Evolutionary conservation across 2,113 vertebrate genomes (phyloP), one percentile per base, ranked within the genome.

Genomic region (Pollimyrus isidori): DNA sequence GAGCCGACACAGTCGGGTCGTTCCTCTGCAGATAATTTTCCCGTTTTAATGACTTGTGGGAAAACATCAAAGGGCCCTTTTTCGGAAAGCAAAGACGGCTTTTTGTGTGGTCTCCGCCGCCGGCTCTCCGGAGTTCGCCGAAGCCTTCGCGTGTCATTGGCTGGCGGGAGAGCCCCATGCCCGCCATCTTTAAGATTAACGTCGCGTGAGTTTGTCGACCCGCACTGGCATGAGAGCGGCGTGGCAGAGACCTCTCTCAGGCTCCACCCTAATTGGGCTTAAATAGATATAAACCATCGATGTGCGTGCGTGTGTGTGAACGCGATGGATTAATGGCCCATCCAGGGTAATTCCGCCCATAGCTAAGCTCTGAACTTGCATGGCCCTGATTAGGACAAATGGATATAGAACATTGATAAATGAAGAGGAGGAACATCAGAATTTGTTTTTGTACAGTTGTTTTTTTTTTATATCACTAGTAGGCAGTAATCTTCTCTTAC

Each of bases 61-160:
- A 93, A 92, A 93, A 94, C 93, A 94, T 95, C 94, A 95, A 93
- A 95, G 90, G 91, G 92, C 91, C 80, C n/a, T n/a, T 90, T 90
- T 90, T 86, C 15, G 88, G 45, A 84, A 48, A 49, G 35, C 21
- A 35, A 48, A 89, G 89, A 90, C 90, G 91, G 92, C 91, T 91
- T 94, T 91, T 94, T 91, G 91, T 90, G 89, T 90, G 89, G 90
- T 92, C 89, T 91, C 89, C 89, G 86, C 87, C 90, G 92, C 91
- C n/a, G 89, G 62, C 91, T 48, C 65, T 45, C 56, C 21, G 21
- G 53, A 87, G 73, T 89, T 26, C 80, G 76, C 76, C 58, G 56
- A 30, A 80, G 85, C 56, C 53, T 11, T 30, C 91, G 82, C 88
- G 89, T 83, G 58, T 80, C 3, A 39, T 87, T 62, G 88, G 89